Percentiles rank a stretch among this genome's conserved stretches.
phyloP scores from a whole-genome alignment of 2,797 vertebrate genomes.

The Danio jaintianensis region DNA sequence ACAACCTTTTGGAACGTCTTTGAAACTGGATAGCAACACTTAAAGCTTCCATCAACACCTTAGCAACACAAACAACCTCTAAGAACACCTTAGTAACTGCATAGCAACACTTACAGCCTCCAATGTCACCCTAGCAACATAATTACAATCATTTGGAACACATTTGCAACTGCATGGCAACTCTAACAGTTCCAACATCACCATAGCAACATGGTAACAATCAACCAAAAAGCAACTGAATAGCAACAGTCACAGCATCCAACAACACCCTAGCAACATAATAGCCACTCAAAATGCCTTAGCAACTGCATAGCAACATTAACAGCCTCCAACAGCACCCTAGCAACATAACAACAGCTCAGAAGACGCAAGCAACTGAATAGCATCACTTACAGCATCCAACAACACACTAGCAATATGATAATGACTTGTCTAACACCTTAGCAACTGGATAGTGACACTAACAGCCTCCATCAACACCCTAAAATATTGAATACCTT shows the following conservation, averaged over 20 bases:
- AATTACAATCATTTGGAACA: too few relatives aligned
- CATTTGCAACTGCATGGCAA: background rate
- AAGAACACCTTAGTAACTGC: too few relatives aligned
- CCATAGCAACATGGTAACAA: background rate
- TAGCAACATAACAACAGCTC: background rate
- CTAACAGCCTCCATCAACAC: too few relatives aligned
- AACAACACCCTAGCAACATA: too few relatives aligned
- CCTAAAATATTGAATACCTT: background rate
- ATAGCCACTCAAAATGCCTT: too few relatives aligned
- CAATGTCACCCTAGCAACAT: too few relatives aligned
- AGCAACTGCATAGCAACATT: background rate
- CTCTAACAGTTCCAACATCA: background rate
- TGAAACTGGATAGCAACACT: background rate
- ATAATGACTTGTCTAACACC: too few relatives aligned
- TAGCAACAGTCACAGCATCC: background rate
- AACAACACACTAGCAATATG: too few relatives aligned
- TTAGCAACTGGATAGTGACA: too few relatives aligned
- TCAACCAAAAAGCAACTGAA: background rate
- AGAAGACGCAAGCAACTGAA: background rate
- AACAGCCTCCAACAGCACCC: background rate
- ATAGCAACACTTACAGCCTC: too few relatives aligned
- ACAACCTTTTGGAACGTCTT: background rate
- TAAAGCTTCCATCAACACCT: background rate
- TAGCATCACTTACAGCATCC: too few relatives aligned
- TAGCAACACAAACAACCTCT: too few relatives aligned